A percentile compares a stretch with the other conserved stretches of the same genome.
Evolutionary conservation across 2,888 invertebrate species (phyloP).

Genomic region (Neria commutata): DNA sequence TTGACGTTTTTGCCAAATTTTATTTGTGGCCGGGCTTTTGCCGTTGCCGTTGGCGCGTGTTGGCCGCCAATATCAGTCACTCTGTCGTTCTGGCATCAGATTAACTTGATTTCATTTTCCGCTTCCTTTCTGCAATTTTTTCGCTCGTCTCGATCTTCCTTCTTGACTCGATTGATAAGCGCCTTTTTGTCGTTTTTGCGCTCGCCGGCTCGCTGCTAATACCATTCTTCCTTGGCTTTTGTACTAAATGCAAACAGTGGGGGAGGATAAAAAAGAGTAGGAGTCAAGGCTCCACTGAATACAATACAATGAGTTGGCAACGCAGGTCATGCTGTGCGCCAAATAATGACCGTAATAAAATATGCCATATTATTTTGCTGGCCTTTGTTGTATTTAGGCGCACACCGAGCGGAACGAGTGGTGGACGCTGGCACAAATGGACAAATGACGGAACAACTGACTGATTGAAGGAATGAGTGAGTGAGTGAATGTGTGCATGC

Average conservation of each 20-base stretch:
- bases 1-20: constrained; percentile 2
- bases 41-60: neutral
- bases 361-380: neutral
- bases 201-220: neutral
- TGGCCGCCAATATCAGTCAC: neutral
- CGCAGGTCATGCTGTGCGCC: neutral
- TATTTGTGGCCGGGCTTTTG: neutral
- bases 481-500: too few species aligned
- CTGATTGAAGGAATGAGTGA: too few species aligned
- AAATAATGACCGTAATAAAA: neutral
- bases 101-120: constrained; percentile 27
- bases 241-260: neutral
- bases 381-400: neutral
- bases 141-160: neutral
- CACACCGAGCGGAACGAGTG: neutral
- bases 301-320: neutral
- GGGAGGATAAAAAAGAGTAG: too few species aligned
- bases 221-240: neutral
- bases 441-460: too few species aligned
- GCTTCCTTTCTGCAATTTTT: neutral
- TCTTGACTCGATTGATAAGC: neutral
- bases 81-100: constrained; percentile 19
- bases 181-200: neutral
- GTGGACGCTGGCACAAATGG: too few species aligned
- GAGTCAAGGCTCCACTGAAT: too few species aligned